These are phyloP conservation scores for Andrena marginata DNA, from an alignment of 2,888 invertebrate species.

Conservation along the genomic window DNA sequence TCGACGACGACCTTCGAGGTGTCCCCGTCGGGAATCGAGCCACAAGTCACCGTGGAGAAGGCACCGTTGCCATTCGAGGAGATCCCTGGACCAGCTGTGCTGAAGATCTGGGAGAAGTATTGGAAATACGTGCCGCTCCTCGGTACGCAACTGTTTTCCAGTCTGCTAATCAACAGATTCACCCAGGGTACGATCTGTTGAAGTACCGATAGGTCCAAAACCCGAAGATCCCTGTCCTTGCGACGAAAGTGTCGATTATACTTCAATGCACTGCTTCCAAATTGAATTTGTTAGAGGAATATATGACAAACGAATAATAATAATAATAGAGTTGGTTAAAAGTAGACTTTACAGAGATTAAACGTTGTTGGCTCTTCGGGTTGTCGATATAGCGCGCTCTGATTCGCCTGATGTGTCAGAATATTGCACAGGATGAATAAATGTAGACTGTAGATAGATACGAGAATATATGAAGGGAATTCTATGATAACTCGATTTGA, in stretches of 20 bases:
- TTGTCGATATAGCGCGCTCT: conserved; percentile 17
- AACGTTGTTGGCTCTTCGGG: conserved; percentile 32
- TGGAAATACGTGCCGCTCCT: conserved; percentile 88
- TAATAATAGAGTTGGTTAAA: background rate
- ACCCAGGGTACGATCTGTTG: conserved; percentile 80
- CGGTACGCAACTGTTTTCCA: conserved; percentile 87
- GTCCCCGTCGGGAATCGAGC: conserved; percentile 18
- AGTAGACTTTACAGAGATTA: background rate
- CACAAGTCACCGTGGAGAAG: conserved; percentile 54
- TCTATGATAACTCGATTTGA: no score
- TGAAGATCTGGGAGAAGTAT: conserved; percentile 87
- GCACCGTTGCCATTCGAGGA: conserved; percentile 87
- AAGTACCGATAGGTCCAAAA: conserved; percentile 57
- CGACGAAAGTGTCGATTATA: background rate
- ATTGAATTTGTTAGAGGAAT: background rate
- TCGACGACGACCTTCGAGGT: conserved; percentile 32
- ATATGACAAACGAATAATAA: background rate
- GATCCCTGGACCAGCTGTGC: conserved; percentile 88
- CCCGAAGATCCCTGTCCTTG: conserved; percentile 33
- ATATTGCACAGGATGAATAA: background rate
- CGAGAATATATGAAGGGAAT: background rate
- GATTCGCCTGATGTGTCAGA: background rate
- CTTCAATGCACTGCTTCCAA: background rate
- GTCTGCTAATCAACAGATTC: conserved; percentile 81
- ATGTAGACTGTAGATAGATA: background rate